Conservation (phyloP, 2,113 vertebrate genomes). For the Corythoichthys haematopterus region DNA sequence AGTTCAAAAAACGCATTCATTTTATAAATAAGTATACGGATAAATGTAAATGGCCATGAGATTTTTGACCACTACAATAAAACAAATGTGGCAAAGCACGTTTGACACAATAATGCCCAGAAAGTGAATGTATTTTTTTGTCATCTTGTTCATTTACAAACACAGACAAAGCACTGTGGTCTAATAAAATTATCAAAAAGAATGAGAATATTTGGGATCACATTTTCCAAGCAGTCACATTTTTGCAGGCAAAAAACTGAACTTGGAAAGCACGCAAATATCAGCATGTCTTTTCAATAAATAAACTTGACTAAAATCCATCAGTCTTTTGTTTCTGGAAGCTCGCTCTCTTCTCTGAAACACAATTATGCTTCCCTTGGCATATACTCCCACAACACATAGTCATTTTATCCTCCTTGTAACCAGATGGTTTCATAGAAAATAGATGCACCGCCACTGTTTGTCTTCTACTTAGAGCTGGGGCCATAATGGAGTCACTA, state of each 20-base stretch:
- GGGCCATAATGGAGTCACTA: constrained; percentile 66
- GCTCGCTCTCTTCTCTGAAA: constrained; percentile 53
- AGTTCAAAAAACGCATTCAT: too few species aligned
- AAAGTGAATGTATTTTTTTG: background rate
- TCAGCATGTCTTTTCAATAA: background rate
- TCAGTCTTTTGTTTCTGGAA: constrained; percentile 36
- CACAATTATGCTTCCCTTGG: constrained; percentile 64
- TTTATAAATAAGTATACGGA: too few species aligned
- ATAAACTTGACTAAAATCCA: background rate
- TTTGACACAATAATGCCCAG: background rate
- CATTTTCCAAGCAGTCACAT: background rate
- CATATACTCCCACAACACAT: constrained; percentile 64
- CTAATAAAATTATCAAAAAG: background rate
- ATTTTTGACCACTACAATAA: background rate
- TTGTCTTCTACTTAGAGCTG: constrained; percentile 71
- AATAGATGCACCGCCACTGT: constrained; percentile 57
- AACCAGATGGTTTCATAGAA: constrained; percentile 76
- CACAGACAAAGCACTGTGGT: background rate
- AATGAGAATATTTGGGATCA: background rate
- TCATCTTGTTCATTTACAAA: background rate
- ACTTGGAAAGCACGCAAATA: background rate
- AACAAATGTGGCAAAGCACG: background rate
- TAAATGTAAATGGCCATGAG: too few species aligned
- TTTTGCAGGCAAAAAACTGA: background rate
- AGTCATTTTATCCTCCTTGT: constrained; percentile 66